phyloP scores from a whole-genome alignment of 2,888 invertebrate species.

The Liposcelis brunnea region DNA sequence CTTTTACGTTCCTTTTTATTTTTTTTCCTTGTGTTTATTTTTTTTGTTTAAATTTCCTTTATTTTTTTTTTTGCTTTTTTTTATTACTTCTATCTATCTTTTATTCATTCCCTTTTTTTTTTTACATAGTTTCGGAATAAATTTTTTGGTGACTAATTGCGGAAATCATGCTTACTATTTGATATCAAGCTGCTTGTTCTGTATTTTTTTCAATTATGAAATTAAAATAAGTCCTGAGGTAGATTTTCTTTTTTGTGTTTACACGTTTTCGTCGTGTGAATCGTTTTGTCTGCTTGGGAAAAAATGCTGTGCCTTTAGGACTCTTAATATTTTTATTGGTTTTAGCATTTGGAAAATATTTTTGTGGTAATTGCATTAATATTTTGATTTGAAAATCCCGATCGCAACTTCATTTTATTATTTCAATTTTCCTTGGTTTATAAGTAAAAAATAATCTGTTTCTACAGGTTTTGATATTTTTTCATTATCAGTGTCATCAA shows the following conservation, averaged over 20 bases:
- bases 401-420: too few relatives aligned
- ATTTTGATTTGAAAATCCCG: too few relatives aligned
- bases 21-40: conserved; percentile 18
- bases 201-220: conserved; percentile 5
- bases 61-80: conserved; percentile 16
- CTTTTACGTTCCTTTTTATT: conserved; percentile 19
- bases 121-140: conserved; percentile 10
- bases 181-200: background rate
- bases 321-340: too few relatives aligned
- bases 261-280: conserved; percentile 6
- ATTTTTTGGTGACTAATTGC: too few relatives aligned
- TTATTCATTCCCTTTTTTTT: conserved; percentile 10
- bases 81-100: conserved; percentile 15
- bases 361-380: too few relatives aligned
- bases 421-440: too few relatives aligned
- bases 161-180: conserved; percentile 7
- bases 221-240: conserved; percentile 1
- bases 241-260: conserved; percentile 10
- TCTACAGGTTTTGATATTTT: too few relatives aligned
- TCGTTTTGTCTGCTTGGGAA: background rate
- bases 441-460: too few relatives aligned
- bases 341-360: too few relatives aligned
- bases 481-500: too few relatives aligned
- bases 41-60: conserved; percentile 14
- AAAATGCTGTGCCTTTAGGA: background rate